A percentile compares a stretch with the other conserved stretches of the same genome.
Evolutionary conservation across 2,113 vertebrate species (phyloP).

Genomic region (Oryctolagus cuniculus): DNA sequence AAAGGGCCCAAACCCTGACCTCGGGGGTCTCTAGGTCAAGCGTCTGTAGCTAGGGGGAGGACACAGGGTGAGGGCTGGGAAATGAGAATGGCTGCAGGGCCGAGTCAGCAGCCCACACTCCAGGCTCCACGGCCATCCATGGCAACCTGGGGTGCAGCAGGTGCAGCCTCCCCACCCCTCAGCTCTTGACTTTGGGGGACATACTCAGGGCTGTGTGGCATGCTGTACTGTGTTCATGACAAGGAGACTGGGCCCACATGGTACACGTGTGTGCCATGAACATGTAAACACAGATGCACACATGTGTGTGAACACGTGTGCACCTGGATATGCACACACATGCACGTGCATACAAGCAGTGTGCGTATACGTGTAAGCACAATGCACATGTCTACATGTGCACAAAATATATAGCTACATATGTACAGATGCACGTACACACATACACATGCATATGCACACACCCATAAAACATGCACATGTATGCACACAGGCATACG

Average conservation of each 20-base stretch:
- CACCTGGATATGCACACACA: neutral
- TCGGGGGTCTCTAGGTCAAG: too few species aligned
- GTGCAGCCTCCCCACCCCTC: too few species aligned
- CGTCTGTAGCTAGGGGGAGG: neutral
- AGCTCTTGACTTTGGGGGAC: too few species aligned
- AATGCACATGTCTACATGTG: neutral
- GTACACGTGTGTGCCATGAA: accelerated
- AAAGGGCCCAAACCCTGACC: too few species aligned
- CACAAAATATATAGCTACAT: neutral
- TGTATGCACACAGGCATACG: neutral
- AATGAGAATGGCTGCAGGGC: neutral
- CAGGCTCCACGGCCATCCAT: accelerated
- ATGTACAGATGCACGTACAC: neutral
- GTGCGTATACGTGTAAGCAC: neutral
- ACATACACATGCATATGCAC: too few species aligned
- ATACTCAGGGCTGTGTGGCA: accelerated
- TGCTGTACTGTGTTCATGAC: too few species aligned
- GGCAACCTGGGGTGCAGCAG: too few species aligned
- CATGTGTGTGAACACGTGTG: too few species aligned
- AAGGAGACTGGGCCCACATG: too few species aligned
- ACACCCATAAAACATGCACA: too few species aligned
- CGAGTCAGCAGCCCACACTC: accelerated
- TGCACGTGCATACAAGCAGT: too few species aligned
- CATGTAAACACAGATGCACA: neutral
- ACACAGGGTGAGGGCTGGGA: neutral